phyloP scores from a whole-genome alignment of 2,113 vertebrate species.

The Poecile atricapillus region DNA sequence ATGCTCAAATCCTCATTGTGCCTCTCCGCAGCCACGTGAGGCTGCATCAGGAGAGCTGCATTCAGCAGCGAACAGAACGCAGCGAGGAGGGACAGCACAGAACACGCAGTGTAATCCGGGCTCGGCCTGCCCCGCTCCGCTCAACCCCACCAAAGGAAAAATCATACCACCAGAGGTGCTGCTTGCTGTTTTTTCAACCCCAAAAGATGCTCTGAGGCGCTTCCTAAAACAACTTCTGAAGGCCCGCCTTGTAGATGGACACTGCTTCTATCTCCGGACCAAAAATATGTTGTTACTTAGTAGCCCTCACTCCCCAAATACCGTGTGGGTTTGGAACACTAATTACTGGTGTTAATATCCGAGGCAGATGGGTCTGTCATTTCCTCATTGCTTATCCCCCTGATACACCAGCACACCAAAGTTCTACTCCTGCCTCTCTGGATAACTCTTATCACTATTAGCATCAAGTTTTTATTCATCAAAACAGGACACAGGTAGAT shows the following conservation, averaged over 20 bases:
- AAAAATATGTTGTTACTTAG: neutral
- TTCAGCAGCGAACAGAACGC: neutral
- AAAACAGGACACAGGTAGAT: neutral
- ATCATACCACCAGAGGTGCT: neutral
- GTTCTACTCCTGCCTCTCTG: neutral
- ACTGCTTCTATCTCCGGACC: neutral
- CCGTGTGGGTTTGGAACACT: neutral
- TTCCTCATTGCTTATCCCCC: neutral
- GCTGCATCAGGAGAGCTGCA: slow-evolving; percentile 60
- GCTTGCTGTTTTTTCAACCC: neutral
- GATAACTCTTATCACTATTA: neutral
- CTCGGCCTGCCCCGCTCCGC: neutral
- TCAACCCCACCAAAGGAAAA: neutral
- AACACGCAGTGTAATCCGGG: neutral
- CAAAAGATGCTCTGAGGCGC: neutral
- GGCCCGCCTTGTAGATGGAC: neutral
- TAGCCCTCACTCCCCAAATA: too few relatives aligned
- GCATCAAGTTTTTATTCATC: neutral
- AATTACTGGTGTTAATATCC: neutral
- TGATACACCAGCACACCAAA: neutral
- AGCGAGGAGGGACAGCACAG: neutral
- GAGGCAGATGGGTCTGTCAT: neutral
- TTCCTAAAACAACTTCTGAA: neutral
- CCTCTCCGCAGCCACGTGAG: slow-evolving; percentile 55
- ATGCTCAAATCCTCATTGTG: slow-evolving; percentile 21